Evolutionary conservation across 2,797 vertebrate species (phyloP).

Genomic region (Lateolabrax maculatus): DNA sequence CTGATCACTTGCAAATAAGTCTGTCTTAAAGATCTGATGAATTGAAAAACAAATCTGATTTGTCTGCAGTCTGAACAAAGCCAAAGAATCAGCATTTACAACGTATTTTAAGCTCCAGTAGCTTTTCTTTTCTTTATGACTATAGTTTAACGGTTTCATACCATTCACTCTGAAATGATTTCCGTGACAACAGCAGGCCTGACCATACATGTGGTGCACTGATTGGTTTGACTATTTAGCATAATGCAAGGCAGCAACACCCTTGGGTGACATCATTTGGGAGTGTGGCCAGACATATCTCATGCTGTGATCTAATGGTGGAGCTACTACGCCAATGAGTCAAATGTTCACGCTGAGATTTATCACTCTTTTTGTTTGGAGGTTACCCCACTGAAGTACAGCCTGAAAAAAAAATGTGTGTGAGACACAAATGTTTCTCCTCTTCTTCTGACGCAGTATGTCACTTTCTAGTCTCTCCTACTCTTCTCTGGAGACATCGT

Average conservation of each 20-base stretch:
- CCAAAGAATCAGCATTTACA: conserved; percentile 5
- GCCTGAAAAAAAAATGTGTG: not conserved
- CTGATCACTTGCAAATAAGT: too few relatives aligned
- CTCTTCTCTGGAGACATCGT: conserved; percentile 2
- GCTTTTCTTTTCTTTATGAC: conserved; percentile 2
- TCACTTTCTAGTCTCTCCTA: not conserved
- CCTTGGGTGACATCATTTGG: conserved; percentile 38
- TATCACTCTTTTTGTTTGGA: conserved; percentile 30
- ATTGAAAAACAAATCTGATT: too few relatives aligned
- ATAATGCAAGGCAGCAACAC: conserved; percentile 46
- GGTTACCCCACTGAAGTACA: conserved; percentile 16
- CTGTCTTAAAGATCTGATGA: too few relatives aligned
- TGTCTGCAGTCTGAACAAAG: too few relatives aligned
- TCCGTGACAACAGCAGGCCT: conserved; percentile 29
- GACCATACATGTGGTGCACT: conserved; percentile 1
- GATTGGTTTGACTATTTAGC: conserved; percentile 45
- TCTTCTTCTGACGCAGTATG: not conserved
- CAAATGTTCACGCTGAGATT: conserved; percentile 35
- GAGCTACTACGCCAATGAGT: conserved; percentile 24
- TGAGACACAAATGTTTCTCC: conserved; percentile 17
- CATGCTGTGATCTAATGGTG: conserved; percentile 45
- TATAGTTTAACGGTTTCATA: conserved; percentile 18
- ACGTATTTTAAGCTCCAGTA: conserved; percentile 8
- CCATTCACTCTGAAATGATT: conserved; percentile 20
- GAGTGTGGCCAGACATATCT: conserved; percentile 29